Evolutionary conservation across 2,113 vertebrate genomes (phyloP).

Genomic region (Tetraodon nigroviridis): DNA sequence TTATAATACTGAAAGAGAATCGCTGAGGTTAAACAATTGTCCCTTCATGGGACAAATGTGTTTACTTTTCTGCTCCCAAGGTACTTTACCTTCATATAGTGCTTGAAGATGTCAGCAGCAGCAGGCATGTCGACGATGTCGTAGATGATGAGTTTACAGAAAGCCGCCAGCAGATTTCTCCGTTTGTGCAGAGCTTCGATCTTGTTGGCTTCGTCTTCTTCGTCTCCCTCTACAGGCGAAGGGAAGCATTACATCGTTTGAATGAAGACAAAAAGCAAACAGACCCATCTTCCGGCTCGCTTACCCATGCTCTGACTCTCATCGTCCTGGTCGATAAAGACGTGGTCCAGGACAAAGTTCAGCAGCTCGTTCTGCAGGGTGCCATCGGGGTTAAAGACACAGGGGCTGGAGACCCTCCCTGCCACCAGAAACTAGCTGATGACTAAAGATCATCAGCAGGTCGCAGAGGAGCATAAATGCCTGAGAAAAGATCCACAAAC

Average conservation of each 20-base stretch:
- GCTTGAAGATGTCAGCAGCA: constrained; percentile 98
- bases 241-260: not conserved
- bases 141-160: constrained; percentile 98
- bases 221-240: constrained; percentile 85
- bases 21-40: not conserved
- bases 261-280: not conserved
- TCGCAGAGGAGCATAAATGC: constrained; percentile 99
- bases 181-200: constrained; percentile 99
- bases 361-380: constrained; percentile 95
- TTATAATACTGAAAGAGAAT: constrained; percentile 87
- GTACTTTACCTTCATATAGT: constrained; percentile 95
- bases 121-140: constrained; percentile 99
- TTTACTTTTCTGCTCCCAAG: not conserved
- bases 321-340: constrained; percentile 98
- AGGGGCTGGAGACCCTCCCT: constrained; percentile 92
- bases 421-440: constrained; percentile 89
- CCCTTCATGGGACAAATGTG: not conserved
- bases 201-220: constrained; percentile 99
- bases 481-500: constrained; percentile 58
- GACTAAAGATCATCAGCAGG: constrained; percentile 99
- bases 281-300: constrained; percentile 9
- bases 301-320: constrained; percentile 99
- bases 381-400: constrained; percentile 93
- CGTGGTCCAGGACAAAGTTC: constrained; percentile 96
- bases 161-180: constrained; percentile 94